Percentiles rank a stretch among this genome's conserved stretches.
Conservation (phyloP, 37 sponge, comb jelly and placozoan species). For the Bolinopsis microptera region DNA sequence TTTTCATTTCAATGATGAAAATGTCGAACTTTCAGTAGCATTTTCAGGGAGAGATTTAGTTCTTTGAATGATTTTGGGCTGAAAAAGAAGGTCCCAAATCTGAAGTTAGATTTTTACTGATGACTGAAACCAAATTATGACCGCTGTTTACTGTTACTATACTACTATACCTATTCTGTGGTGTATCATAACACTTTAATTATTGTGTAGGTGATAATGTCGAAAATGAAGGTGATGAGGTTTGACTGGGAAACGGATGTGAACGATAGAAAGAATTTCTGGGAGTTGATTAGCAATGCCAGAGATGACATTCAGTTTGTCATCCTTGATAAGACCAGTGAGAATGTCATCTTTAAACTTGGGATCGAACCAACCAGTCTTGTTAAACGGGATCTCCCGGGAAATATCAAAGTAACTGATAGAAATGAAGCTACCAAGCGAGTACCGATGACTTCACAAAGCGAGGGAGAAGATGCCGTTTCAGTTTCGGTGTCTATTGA, state of each 20-base stretch:
- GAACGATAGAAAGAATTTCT: background rate
- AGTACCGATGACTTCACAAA: background rate
- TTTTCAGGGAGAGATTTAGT: too few relatives aligned
- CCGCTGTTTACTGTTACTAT: too few relatives aligned
- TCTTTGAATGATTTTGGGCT: too few relatives aligned
- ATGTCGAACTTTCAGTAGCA: too few relatives aligned
- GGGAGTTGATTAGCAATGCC: slow-evolving; percentile 20
- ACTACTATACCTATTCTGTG: too few relatives aligned
- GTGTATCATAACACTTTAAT: background rate
- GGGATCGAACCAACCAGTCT: slow-evolving; percentile 23
- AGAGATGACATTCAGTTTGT: slow-evolving; percentile 15
- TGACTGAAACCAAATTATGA: too few relatives aligned
- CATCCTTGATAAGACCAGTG: background rate
- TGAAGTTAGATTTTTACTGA: too few relatives aligned
- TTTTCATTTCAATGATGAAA: too few relatives aligned
- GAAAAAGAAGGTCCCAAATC: too few relatives aligned
- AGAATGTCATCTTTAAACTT: slow-evolving; percentile 4
- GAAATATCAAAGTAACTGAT: background rate
- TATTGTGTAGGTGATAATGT: background rate
- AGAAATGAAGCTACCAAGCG: background rate
- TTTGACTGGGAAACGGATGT: background rate
- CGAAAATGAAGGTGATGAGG: background rate
- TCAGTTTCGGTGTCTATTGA: background rate
- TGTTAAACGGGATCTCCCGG: background rate
- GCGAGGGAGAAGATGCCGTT: background rate